Base-by-base conservation (phyloP, 2,888 invertebrate species). In the Plagiodera versicolora region DNA sequence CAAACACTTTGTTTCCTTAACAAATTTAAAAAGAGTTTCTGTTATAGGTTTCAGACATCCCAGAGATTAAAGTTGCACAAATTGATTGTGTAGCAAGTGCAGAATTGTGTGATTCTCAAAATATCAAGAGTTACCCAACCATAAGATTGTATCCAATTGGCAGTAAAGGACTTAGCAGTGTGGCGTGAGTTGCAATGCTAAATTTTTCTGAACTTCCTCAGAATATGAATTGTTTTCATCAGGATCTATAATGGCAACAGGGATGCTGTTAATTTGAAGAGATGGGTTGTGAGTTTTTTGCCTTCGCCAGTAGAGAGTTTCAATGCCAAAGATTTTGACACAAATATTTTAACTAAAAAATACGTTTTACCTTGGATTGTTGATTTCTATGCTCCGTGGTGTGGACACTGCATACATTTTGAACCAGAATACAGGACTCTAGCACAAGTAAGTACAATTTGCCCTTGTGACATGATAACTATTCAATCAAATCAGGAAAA, bases 381-480 rank as follows among this genome's bases (percentile, higher is more conserved):
- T 1, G 87, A 89, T 77, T 90, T 87, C 76, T 89, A 83, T 74
- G 86, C 87, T 14, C 87, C 88, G 0, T 89, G 89, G 88, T 86
- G 86, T 73, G 82, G 82, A 16, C 84, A 83, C 70, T 90, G 89
- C 71, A 83, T 85, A 64, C 81, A 82, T 63, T 87, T 90, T 75
- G 87, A 87, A 62, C 89, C 90, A 1, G 86, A 87, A 65, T 90
- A 87, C 79, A 84, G 86, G 67, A 80, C 82, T 67, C 83, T 87
- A 49, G 87, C 89, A 49, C 62, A 68, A 56, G 70, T 72, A 65
- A 61, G 60, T 55, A 20, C 35, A 32, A 51, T 46, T 18, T 14
- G 2, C 30, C n/a, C n/a, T n/a, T n/a, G n/a, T n/a, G n/a, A n/a
- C n/a, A n/a, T n/a, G n/a, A n/a, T n/a, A n/a, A n/a, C n/a, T n/a